phyloP scores from a whole-genome alignment of 2,797 vertebrate genomes.

The Silurus aristotelis region DNA sequence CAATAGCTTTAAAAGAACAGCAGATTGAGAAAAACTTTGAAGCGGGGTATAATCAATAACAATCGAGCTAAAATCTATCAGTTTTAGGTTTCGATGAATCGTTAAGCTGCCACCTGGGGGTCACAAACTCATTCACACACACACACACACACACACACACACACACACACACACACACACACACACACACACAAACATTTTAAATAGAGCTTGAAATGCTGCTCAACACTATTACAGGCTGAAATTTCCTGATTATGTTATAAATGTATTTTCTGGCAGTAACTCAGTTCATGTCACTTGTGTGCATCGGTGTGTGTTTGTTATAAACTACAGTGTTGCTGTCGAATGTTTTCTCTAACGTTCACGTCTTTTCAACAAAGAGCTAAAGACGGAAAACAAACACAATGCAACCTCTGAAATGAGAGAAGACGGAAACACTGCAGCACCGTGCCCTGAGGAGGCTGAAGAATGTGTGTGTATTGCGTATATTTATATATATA shows the following conservation, averaged over 20 bases:
- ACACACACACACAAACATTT: too few relatives aligned
- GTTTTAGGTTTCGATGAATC: constrained; percentile 26
- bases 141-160: too few relatives aligned
- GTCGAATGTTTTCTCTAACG: neutral
- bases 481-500: neutral
- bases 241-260: neutral
- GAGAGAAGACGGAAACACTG: neutral
- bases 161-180: too few relatives aligned
- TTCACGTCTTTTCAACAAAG: too few relatives aligned
- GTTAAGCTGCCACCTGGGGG: neutral
- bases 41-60: neutral
- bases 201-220: too few relatives aligned
- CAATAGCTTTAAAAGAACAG: neutral
- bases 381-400: neutral
- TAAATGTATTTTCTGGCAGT: too few relatives aligned
- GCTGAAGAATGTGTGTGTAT: too few relatives aligned
- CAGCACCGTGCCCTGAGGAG: neutral
- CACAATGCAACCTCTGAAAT: neutral
- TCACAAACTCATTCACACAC: too few relatives aligned
- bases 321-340: neutral
- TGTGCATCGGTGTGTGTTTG: neutral
- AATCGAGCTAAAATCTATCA: constrained; percentile 10
- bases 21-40: neutral
- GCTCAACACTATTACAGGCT: neutral
- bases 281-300: neutral